Base-by-base conservation (phyloP, 2,113 vertebrate species). In the Prunella fulvescens region DNA sequence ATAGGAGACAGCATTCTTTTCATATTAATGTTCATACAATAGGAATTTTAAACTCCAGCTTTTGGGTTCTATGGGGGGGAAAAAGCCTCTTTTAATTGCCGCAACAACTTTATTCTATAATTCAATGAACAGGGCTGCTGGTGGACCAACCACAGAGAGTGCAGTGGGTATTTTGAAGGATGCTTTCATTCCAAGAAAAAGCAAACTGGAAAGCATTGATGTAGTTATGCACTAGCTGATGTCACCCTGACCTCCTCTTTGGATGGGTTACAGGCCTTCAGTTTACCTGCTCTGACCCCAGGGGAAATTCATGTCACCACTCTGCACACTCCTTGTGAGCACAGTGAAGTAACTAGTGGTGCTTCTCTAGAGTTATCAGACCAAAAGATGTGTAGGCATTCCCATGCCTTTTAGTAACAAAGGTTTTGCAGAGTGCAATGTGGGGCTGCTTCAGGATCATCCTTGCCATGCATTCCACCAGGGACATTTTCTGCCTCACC, bases 1-100 rank as follows among this genome's bases (percentile, higher is more conserved):
- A 96, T 96, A 96, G 96, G 97, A 92, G 88, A 94, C 95, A 92
- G 72, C 90, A 98, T 97, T 97, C 96, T 95, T 98, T 97, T 97
- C 97, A 94, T 97, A 97, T 97, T 97, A 91, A 97, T 98, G 95
- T 95, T 97, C 96, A 72, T 90, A 97, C 92, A 97, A 97, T 78
- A 96, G 95, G 93, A 91, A 94, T 93, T 93, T 96, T 77, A 90
- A 96, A 95, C 71, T 90, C 81, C 31, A 37, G 86, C 28, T 96
- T 93, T 93, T 60, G 65, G 57, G 29, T 72, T 84, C 67, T 88
- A 76, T 81, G 82, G 29, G 65, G 54, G 48, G 76, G 13, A 20
- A 51, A 58, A 89, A 20, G 45, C 39, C 37, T 58, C 39, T 86
- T 88, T 86, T 76, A 92, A 92, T 76, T 64, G 20, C 33, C 45